These are phyloP conservation scores for Zhengitettix transpicula DNA, from an alignment of 2,888 invertebrate genomes.

Conservation along the genomic window DNA sequence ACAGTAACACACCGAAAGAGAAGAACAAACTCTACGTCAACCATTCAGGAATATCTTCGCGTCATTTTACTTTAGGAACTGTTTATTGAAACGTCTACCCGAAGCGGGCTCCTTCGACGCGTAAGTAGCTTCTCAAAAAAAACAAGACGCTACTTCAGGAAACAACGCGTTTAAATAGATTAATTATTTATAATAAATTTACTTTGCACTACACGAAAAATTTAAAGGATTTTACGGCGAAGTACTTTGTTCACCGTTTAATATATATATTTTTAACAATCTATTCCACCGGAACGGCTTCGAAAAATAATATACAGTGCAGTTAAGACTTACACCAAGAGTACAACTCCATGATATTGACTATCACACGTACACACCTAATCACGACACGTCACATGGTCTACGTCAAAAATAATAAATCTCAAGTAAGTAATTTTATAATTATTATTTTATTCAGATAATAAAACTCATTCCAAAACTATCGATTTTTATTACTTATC, in stretches of 20 bases:
- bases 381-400: too few species aligned
- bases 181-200: background rate
- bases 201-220: background rate
- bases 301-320: background rate
- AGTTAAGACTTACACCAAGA: too few species aligned
- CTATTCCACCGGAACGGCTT: background rate
- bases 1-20: background rate
- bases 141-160: slow-evolving; percentile 8
- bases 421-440: background rate
- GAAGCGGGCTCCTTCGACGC: background rate
- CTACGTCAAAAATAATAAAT: background rate
- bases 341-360: too few species aligned
- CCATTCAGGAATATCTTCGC: background rate
- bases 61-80: background rate
- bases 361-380: too few species aligned
- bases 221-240: too few species aligned
- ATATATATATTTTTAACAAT: background rate
- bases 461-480: slow-evolving; percentile 9
- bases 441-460: slow-evolving; percentile 1
- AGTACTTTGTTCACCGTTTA: too few species aligned
- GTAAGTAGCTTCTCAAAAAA: background rate
- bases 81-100: background rate
- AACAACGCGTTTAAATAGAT: slow-evolving; percentile 4
- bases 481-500: slow-evolving; percentile 4
- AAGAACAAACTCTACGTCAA: background rate